A percentile compares a stretch with the other conserved stretches of the same genome.
phyloP scores from a whole-genome alignment of 2,888 invertebrate species.

The Proisotoma minuta region DNA sequence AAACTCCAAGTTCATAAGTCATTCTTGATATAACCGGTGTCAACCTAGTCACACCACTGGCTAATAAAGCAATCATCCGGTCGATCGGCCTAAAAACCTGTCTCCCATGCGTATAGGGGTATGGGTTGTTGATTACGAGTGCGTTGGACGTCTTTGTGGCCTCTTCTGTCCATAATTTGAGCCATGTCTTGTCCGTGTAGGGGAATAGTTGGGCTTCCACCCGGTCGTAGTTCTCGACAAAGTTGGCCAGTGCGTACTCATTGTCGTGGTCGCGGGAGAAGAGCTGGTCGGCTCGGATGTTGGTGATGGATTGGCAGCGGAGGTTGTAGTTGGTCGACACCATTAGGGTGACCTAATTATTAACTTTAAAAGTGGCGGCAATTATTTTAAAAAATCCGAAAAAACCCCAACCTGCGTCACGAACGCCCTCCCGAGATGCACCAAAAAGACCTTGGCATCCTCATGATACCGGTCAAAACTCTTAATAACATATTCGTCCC shows the following conservation, averaged over 20 bases:
- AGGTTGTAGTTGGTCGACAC: neutral
- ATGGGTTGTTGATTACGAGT: neutral
- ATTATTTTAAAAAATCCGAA: too few relatives aligned
- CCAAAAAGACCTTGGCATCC: neutral
- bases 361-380: too few relatives aligned
- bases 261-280: neutral
- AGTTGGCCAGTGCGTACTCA: neutral
- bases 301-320: conserved; percentile 7
- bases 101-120: neutral
- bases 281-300: neutral
- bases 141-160: neutral
- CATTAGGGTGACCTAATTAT: neutral
- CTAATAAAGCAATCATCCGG: neutral
- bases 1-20: neutral
- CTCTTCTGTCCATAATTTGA: conserved; percentile 4
- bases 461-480: neutral
- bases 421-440: neutral
- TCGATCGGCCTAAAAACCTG: neutral
- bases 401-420: too few relatives aligned
- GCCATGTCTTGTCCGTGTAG: neutral
- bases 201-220: neutral
- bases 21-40: neutral
- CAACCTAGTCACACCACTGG: neutral
- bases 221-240: neutral
- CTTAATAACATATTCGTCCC: neutral